These are phyloP conservation scores for Meiosimyza decipiens DNA, from an alignment of 2,888 invertebrate genomes.

Conservation along the genomic window DNA sequence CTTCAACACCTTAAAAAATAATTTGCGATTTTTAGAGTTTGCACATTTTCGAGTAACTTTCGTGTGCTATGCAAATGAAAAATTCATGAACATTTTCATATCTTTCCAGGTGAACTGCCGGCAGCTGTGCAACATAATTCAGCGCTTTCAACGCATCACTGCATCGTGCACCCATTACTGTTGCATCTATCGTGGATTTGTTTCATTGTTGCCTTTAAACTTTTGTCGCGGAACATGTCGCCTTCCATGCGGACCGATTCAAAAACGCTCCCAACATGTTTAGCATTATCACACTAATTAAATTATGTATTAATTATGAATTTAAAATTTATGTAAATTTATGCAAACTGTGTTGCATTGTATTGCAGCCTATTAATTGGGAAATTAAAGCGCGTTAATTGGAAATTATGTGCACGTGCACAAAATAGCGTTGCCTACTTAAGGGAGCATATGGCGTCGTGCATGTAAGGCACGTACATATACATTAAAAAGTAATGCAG, in stretches of 20 bases:
- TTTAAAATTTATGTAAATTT: constrained; percentile 11
- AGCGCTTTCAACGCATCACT: constrained; percentile 48
- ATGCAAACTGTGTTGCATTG: too few relatives aligned
- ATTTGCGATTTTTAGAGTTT: too few relatives aligned
- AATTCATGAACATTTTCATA: constrained; percentile 1
- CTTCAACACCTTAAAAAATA: too few relatives aligned
- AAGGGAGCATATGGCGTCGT: too few relatives aligned
- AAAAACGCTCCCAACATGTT: constrained; percentile 17
- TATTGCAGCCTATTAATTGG: too few relatives aligned
- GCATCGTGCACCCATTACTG: constrained; percentile 21
- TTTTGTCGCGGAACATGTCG: constrained; percentile 39
- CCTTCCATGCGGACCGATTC: constrained; percentile 28
- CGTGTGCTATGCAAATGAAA: too few relatives aligned
- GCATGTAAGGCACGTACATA: too few relatives aligned
- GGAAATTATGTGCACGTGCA: too few relatives aligned
- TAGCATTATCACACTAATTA: neutral
- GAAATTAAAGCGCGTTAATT: too few relatives aligned
- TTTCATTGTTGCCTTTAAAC: constrained; percentile 35
- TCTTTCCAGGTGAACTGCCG: constrained; percentile 58
- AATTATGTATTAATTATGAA: neutral
- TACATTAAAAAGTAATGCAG: too few relatives aligned
- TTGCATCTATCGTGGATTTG: constrained; percentile 15
- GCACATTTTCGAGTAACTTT: too few relatives aligned
- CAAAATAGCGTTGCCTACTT: too few relatives aligned
- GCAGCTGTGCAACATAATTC: constrained; percentile 63